These are phyloP conservation scores for Etheostoma nigrum DNA, from an alignment of 2,797 vertebrate genomes.

Conservation along the genomic window DNA sequence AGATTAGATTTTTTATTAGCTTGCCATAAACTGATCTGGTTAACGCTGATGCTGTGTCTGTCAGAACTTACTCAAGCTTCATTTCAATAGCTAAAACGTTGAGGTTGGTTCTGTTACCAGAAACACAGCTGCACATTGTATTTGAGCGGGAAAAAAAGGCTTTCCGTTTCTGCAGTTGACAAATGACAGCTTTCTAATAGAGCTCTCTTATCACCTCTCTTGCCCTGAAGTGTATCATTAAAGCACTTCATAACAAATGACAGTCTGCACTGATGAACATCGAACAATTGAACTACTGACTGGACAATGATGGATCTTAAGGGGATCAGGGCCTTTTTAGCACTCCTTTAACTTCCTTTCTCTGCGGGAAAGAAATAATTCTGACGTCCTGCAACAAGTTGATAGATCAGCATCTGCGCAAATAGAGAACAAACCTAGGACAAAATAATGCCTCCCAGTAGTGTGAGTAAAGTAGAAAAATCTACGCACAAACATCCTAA, in stretches of 20 bases:
- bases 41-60: background rate
- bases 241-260: constrained; percentile 57
- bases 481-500: constrained; percentile 29
- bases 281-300: constrained; percentile 47
- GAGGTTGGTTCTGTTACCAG: background rate
- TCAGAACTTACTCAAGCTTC: background rate
- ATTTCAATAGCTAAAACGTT: background rate
- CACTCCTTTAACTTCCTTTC: constrained; percentile 42
- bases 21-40: background rate
- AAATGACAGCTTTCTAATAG: constrained; percentile 45
- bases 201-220: constrained; percentile 29
- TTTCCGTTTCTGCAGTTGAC: constrained; percentile 16
- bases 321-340: constrained; percentile 59
- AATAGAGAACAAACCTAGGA: constrained; percentile 23
- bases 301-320: constrained; percentile 57
- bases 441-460: constrained; percentile 16
- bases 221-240: constrained; percentile 38
- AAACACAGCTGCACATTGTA: background rate
- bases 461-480: constrained; percentile 29
- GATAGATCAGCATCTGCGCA: constrained; percentile 33
- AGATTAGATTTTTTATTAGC: background rate
- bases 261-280: constrained; percentile 49
- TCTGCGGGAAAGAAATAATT: constrained; percentile 27
- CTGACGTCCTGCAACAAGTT: constrained; percentile 26
- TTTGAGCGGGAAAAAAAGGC: background rate